Base-by-base conservation (phyloP, 2,797 vertebrate species). In the Catamblyrhynchus diadema region DNA sequence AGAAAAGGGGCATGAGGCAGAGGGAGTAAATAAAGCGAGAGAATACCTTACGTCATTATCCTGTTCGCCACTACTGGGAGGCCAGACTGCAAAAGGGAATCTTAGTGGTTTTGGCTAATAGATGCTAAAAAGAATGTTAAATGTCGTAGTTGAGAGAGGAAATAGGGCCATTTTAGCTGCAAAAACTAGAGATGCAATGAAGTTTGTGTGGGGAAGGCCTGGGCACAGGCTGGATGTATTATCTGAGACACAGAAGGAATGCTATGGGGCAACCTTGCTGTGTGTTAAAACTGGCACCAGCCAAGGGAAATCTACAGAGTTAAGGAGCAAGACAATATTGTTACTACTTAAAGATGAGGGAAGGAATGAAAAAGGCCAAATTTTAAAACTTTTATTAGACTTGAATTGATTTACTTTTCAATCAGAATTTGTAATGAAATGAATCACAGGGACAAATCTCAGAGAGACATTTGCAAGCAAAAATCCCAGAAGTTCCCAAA, bases 101-200 rank as follows among this genome's bases (percentile, higher is more conserved):
- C 79, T 88, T 91, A 92, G 65, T 78, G 75, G 14, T 35, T 96
- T 89, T 84, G 84, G 57, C 82, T 88, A 95, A 77, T 0, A 66
- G 73, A 70, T 32, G 79, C 69, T 96, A 93, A 94, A 93, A 92
- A 88, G 25, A 92, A 86, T 7, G 53, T 73, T 88, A 83, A 45
- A 48, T 33, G 24, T 41, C 70, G 62, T 79, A 72, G 44, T 12
- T 80, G 66, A 64, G 41, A 93, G 67, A 92, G 60, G 51, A 86
- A 56, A 85, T 9, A 71, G 37, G 90, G 86, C 72, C 23, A 25
- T 60, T 92, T 82, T 41, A 94, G 65, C 41, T 79, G 54, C 25
- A 92, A 66, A 70, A 83, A 51, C 35, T 39, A 65, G 11, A 82
- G 64, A 21, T 60, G 56, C 32, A 66, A 2, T 11, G 44, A 64